Evolutionary conservation across 2,113 vertebrate species (phyloP).

Genomic region (Myrmophylax atrothorax): DNA sequence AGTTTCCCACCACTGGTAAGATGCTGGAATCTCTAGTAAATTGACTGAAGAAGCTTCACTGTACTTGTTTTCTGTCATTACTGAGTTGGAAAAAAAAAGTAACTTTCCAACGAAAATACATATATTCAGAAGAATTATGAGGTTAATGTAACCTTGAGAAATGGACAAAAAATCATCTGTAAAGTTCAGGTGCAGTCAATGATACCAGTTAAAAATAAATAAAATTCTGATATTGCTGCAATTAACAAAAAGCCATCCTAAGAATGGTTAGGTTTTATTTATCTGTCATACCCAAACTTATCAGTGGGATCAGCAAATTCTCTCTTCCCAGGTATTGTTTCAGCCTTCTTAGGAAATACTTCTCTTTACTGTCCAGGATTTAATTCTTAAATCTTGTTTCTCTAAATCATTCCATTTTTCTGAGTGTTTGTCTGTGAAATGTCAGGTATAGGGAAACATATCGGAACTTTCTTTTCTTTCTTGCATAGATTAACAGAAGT

Average conservation of each 20-base stretch:
- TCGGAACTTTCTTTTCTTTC: neutral
- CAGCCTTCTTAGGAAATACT: slow-evolving; percentile 7
- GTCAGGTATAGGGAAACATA: neutral
- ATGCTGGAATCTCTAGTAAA: neutral
- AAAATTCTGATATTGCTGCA: neutral
- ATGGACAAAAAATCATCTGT: neutral
- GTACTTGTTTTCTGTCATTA: neutral
- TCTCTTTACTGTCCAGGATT: neutral
- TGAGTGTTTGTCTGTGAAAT: neutral
- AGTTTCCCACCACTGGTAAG: neutral
- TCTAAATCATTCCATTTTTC: neutral
- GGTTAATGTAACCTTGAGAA: neutral
- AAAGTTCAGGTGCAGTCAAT: neutral
- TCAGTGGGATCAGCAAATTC: neutral
- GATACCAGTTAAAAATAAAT: neutral
- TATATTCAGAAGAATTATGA: neutral
- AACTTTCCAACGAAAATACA: neutral
- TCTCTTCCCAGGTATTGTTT: neutral
- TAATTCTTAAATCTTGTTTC: neutral
- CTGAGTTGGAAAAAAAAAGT: neutral
- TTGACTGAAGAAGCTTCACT: neutral
- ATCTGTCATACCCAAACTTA: neutral
- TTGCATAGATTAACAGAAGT: neutral
- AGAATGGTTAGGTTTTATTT: neutral
- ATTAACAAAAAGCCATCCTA: neutral